Evolutionary conservation across 2,888 invertebrate genomes (phyloP), one percentile per base, ranked within the genome.

Genomic region (Drosophila quasianomalipes): DNA sequence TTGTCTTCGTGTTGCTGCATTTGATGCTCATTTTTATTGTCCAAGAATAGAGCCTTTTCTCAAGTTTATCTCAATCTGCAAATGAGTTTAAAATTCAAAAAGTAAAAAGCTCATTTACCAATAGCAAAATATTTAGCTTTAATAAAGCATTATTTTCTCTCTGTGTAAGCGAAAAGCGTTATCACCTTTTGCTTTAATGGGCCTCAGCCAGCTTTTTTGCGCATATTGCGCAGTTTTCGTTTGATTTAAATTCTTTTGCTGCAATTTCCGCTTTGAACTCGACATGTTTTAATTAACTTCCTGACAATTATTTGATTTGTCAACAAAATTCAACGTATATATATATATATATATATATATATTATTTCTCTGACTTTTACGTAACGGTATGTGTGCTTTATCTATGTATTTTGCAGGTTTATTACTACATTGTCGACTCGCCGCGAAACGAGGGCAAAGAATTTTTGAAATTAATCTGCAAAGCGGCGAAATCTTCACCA

Each of bases 401-500:
- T 35, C 30, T 6, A 49, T 70, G 49, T 71, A 35, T 22, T 52
- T 92, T 93, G 33, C 94, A 98, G 98, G 98, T 98, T 91, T 97
- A 97, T 93, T 98, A 98, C 94, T 97, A 97, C 93, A 97, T 98
- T 85, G 98, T 98, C 83, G 97, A 98, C 92, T 98, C 98, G 68
- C 96, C 96, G 52, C 95, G 97, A 77, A 98, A 98, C 93, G 98
- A 98, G 93, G 98, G 98, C 83, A 97, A 98, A 94, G 97, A 98
- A 93, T 98, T 96, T 99, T 99, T 94, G 97, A 98, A 94, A 99
- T 99, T 94, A 98, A 99, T 94, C 95, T 97, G 93, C 97, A 98
- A 94, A 97, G 98, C 37, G 99, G 99, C 30, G 98, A 98, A 94
- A 97, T 99, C 92, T 98, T 97, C 94, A 98, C 99, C 51, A 97